Evolutionary conservation across 1,140 invertebrate species (phyloP).

Genomic region (Eurosta solidaginis): DNA sequence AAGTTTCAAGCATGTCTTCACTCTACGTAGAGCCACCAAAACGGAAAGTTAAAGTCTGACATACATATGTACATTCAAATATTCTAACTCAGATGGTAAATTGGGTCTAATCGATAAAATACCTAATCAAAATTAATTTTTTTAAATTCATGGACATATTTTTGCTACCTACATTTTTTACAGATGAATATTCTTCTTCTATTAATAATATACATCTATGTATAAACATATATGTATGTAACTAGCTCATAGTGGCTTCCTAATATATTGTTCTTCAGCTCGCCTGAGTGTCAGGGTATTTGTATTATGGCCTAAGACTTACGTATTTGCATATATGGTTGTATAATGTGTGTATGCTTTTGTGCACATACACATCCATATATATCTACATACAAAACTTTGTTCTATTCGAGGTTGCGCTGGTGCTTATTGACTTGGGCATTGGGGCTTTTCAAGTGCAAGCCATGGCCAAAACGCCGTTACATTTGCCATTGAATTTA

Average conservation of each 20-base stretch:
- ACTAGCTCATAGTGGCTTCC: not conserved
- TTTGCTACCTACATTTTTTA: no score
- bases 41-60: no score
- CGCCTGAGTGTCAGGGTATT: not conserved
- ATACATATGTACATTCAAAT: no score
- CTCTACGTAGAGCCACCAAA: no score
- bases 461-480: not conserved
- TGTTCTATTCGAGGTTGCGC: not conserved
- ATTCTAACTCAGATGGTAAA: not conserved
- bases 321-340: not conserved
- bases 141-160: not conserved
- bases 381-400: not conserved
- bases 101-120: not conserved
- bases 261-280: not conserved
- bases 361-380: not conserved
- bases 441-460: conserved; percentile 7
- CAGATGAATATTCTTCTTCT: no score
- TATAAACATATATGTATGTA: not conserved
- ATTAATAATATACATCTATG: not conserved
- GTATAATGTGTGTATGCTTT: not conserved
- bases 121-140: not conserved
- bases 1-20: no score
- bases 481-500: not conserved
- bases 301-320: not conserved
- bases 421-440: not conserved